Evolutionary conservation across 2,113 vertebrate species (phyloP), one percentile per base, ranked within the genome.

Genomic region (Glaucidium brasilianum): DNA sequence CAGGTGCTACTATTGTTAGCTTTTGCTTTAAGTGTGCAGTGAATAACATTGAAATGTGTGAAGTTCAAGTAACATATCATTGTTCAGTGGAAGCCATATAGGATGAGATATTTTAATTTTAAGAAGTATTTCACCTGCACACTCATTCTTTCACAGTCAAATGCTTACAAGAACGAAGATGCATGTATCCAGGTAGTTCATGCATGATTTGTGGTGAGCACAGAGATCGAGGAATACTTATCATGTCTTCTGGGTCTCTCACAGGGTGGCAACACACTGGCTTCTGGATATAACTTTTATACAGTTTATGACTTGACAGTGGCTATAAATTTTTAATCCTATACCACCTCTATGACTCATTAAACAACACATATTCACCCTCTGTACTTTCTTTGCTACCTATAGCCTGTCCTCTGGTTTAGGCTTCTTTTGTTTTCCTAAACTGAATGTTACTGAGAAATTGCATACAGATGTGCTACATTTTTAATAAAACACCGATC

Each of bases 161-260:
- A 67, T 34, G 26, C 35, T 67, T 47, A 86, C 5, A 39, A 29
- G 59, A 77, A 53, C 0, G 0, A 64, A 79, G 35, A 72, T 32
- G 12, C 19, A 43, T 1, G 0, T 60, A 37, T 21, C 19, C 16
- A 63, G 32, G 45, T 21, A 27, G 15, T 17, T 56, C 2, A 0
- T 25, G 11, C 23, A 63, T 47, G 18, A 34, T 21, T 77, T 35
- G 41, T 21, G 4, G 41, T 45, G 17, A 68, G 52, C 29, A 56
- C 0, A 2, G 21, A 55, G 15, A 34, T 32, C 11, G 47, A 77
- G 45, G 13, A 77, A 45, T 41, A 25, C 29, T 63, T 62, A 23
- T 5, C 10, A 11, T 22, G 5, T 35, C 63, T 81, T 71, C 63
- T 45, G 45, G 6, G 22, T 47, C 22, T 10, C 23, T 89, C 47